Evolutionary conservation across 2,113 vertebrate species (phyloP), one percentile per base, ranked within the genome.

Genomic region (Melanotaenia duboulayi): DNA sequence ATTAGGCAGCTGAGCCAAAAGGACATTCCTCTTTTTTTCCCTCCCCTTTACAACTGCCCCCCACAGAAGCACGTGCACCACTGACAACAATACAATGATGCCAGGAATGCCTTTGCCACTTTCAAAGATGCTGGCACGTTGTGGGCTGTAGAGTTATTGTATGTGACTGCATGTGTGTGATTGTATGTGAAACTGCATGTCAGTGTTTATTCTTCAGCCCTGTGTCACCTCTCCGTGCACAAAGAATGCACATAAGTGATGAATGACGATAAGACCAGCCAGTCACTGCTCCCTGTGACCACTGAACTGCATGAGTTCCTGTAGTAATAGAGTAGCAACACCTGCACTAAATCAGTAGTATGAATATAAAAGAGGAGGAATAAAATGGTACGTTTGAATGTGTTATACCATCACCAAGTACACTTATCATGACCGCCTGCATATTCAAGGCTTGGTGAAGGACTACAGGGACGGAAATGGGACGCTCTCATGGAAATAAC

Each of bases 341-440:
- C 78, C 65, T 51, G 72, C 60, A 58, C 23, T 49, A 51, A 56
- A 81, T 76, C 50, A 46, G 57, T 71, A 71, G 78, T 79, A 78
- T 90, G 80, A 86, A 90, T 89, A 76, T 77, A 81, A 87, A 91
- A 86, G 63, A 83, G 72, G 4, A 19, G 25, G 58, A 88, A 91
- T 90, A 82, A 70, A 56, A 57, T 68, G 70, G 37, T 39, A 69
- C 58, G 80, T 87, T 76, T 75, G 59, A 89, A 86, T 87, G 71
- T 71, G 83, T 68, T 57, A 54, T 37, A 52, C 48, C 54, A 55
- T 68, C 73, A 72, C 24, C 51, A 39, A 64, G 62, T 23, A 56
- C 37, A 70, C 42, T 65, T 73, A 78, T 77, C 65, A 58, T 12
- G 52, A 71, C 40, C 56, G 76, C 75, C 67, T 86, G 83, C 79